Percentiles rank a stretch among this genome's conserved stretches.
Conservation (phyloP, 2,888 invertebrate species). For the Drosophila pseudotakahashii region DNA sequence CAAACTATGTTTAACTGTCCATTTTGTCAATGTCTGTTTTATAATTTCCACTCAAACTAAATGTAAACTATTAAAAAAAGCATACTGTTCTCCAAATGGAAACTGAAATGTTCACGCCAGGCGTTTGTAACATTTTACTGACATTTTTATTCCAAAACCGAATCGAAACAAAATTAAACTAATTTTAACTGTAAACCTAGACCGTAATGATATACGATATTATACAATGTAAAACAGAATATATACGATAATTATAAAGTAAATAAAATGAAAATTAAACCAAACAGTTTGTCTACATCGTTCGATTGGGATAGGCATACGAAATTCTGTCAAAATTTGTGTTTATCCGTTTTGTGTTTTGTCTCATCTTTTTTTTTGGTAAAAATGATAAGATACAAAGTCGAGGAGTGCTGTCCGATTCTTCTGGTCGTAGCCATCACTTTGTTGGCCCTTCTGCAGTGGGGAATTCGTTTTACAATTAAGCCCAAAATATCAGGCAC, state of each 20-base stretch:
- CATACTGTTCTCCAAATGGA: conserved; percentile 7
- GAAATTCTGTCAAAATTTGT: conserved; percentile 29
- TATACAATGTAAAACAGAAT: conserved; percentile 54
- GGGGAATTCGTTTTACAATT: background rate
- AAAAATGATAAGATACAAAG: conserved; percentile 13
- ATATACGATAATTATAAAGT: conserved; percentile 52
- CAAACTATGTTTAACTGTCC: conserved; percentile 44
- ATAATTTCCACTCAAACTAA: conserved; percentile 30
- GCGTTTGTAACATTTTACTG: conserved; percentile 62
- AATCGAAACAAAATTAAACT: conserved; percentile 34
- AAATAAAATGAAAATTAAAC: conserved; percentile 51
- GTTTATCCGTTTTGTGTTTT: conserved; percentile 14
- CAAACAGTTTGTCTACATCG: conserved; percentile 10
- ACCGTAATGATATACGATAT: conserved; percentile 51
- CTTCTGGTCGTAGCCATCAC: conserved; percentile 35
- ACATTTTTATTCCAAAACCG: conserved; percentile 28
- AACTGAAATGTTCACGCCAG: conserved; percentile 53
- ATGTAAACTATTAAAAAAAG: conserved; percentile 59
- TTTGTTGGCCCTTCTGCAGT: conserved; percentile 38
- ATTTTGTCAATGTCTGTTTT: conserved; percentile 35
- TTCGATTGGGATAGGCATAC: conserved; percentile 12
- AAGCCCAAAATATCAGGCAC: background rate
- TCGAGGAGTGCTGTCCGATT: conserved; percentile 22
- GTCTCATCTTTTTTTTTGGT: conserved; percentile 2
- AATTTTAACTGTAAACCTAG: conserved; percentile 68